Conservation (phyloP, 1,140 invertebrate genomes). For the Zaprionus tsacasi region DNA sequence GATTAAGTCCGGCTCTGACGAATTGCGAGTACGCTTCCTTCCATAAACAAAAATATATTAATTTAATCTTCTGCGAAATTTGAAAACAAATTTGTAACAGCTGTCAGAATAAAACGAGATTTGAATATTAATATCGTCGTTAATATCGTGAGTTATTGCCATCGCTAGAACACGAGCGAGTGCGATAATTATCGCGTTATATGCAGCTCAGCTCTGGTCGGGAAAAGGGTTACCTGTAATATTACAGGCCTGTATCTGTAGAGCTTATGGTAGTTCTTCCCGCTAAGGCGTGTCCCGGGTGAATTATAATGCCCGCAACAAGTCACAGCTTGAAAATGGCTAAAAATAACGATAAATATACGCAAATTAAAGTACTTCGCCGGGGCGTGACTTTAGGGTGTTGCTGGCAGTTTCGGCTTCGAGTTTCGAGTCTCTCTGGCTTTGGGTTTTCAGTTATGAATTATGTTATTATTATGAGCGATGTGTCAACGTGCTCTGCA, state of each 20-base stretch:
- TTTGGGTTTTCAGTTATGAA: constrained; percentile 40
- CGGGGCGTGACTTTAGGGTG: constrained; percentile 76
- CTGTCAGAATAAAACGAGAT: neutral
- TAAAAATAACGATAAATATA: constrained; percentile 57
- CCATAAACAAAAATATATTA: neutral
- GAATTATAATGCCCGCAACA: constrained; percentile 46
- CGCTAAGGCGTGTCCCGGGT: constrained; percentile 42
- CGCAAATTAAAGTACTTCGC: constrained; percentile 61
- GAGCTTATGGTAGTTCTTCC: no score
- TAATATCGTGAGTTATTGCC: neutral
- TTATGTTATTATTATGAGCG: constrained; percentile 53
- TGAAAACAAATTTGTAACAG: neutral
- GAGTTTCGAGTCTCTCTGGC: constrained; percentile 40
- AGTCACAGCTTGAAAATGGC: constrained; percentile 43
- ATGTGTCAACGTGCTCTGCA: constrained; percentile 73
- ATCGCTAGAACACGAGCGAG: neutral
- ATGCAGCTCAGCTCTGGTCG: constrained; percentile 42
- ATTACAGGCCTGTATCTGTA: constrained; percentile 22
- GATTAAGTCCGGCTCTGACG: neutral
- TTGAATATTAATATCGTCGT: neutral
- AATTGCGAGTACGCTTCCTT: neutral
- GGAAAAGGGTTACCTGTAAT: constrained; percentile 23
- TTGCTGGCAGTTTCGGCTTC: constrained; percentile 48
- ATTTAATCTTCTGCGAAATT: neutral
- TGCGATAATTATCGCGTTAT: constrained; percentile 45